Percentiles rank a stretch among this genome's conserved stretches.
Conservation (phyloP, 2,113 vertebrate species). For the Cryptotis parvus region DNA sequence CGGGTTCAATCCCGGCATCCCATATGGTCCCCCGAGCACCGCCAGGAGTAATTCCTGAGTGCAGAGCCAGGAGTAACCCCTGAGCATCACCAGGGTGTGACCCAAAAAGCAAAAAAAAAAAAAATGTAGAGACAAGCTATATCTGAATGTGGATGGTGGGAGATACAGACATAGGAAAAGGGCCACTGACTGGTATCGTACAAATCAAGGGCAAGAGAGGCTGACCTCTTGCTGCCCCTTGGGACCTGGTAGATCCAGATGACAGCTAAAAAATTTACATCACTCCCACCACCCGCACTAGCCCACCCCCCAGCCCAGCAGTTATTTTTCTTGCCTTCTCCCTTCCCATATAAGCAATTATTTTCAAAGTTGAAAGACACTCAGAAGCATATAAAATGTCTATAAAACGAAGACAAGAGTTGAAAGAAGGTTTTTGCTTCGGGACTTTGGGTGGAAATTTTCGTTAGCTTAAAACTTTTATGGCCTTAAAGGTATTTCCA, state of each 20-base stretch:
- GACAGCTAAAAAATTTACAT: not conserved
- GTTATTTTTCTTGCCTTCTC: not conserved
- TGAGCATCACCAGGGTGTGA: no score
- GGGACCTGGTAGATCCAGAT: not conserved
- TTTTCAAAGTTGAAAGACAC: constrained; percentile 45
- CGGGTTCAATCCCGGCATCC: no score
- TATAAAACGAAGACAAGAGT: not conserved
- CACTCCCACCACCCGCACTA: no score
- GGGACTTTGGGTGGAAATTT: not conserved
- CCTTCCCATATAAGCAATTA: rapidly evolving
- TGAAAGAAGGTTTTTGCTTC: not conserved
- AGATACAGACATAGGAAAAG: not conserved
- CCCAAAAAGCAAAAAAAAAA: no score
- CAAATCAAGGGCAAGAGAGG: not conserved
- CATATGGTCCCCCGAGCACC: no score
- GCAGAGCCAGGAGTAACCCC: no score
- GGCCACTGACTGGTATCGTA: not conserved
- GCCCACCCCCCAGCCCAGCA: not conserved
- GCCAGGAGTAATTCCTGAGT: no score
- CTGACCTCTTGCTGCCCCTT: not conserved
- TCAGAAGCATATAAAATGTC: not conserved
- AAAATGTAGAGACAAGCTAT: not conserved
- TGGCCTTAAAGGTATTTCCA: not conserved
- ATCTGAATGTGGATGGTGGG: not conserved
- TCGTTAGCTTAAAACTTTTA: not conserved